Evolutionary conservation across 53 echinoderm and acorn worm genomes (phyloP), one percentile per base, ranked within the genome.

Genomic region (Patiria pectinifera): DNA sequence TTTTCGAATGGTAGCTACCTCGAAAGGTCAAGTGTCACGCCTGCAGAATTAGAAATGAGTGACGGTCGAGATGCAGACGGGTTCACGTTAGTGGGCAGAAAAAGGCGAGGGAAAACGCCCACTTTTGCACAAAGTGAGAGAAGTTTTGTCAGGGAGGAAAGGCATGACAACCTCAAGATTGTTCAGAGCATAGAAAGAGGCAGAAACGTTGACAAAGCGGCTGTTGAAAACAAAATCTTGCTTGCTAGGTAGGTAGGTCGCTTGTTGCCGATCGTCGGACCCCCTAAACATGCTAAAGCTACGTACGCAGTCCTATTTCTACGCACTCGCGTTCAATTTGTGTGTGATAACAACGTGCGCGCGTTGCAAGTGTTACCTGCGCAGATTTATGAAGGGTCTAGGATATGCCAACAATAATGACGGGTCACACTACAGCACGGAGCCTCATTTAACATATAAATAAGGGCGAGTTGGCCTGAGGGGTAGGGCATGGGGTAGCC

Each of bases 61-160:
- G 15, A 14, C 14, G 45, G 45, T 78, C 14, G 15, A 3, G 66
- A 80, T 48, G 75, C 49, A 23, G 89, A 89, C 43, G 89, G 79
- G 1, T 89, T 89, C 48, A 89, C 79, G 43, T 23, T 89, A 5
- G 89, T 89, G 14, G 23, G 19, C 11, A 78, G 78, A 46, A 89
- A 79, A 59, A 89, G 60, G 46, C 78, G 78, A 35, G 63, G 89
- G 0, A 89, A 60, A 62, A 15, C 21, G 62, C 62, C 18, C 11
- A 19, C 44, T 61, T 62, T 61, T 63, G 1, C 14, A 18, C 76
- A 35, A 35, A 62, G 48, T 79, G 87, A 23, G 21, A 87, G 19
- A 47, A 8, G 13, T 13, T 12, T 15, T 85, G 21, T 84, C 4
- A 25, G 22, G 10, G 48, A 6, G n/a, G 58, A 76, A 14, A 74